Evolutionary conservation across 1,140 invertebrate genomes (phyloP).

Genomic region (Lethrus apterus): DNA sequence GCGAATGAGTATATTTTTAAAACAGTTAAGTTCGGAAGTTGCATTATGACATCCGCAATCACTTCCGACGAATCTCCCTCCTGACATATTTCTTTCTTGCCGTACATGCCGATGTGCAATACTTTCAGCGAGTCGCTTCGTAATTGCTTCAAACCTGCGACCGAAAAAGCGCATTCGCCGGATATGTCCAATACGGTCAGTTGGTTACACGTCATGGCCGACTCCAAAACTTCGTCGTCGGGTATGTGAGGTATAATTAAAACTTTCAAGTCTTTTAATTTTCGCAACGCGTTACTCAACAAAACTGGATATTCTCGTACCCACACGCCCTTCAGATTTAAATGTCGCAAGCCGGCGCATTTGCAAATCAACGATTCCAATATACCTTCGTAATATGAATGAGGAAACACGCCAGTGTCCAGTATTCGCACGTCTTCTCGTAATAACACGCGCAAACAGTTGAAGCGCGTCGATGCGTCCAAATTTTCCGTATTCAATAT

Average conservation of each 20-base stretch:
- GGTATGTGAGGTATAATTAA: conserved; percentile 60
- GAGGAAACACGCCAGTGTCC: conserved; percentile 57
- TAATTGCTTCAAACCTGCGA: conserved; percentile 21
- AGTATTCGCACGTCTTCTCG: conserved; percentile 54
- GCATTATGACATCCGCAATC: conserved; percentile 50
- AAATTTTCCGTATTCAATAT: conserved; percentile 55
- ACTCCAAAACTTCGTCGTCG: conserved; percentile 56
- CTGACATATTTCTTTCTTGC: conserved; percentile 56
- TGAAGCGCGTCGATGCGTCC: conserved; percentile 55
- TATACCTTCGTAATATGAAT: conserved; percentile 57
- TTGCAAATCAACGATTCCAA: conserved; percentile 52
- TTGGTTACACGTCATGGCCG: conserved; percentile 47
- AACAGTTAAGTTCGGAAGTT: conserved; percentile 53
- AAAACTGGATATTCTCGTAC: conserved; percentile 55
- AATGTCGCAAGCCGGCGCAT: conserved; percentile 50
- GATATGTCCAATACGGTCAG: conserved; percentile 55
- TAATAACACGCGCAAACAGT: conserved; percentile 51
- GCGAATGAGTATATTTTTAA: conserved; percentile 57
- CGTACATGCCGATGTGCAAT: conserved; percentile 56
- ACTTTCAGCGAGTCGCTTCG: conserved; percentile 49
- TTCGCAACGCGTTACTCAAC: conserved; percentile 51
- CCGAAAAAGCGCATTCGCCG: conserved; percentile 44
- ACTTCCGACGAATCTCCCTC: conserved; percentile 39
- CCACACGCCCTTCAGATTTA: conserved; percentile 63
- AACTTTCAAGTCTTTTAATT: conserved; percentile 48